Percentiles rank a stretch among this genome's conserved stretches.
These are phyloP conservation scores for Ceratoteleas bidentatus DNA, from an alignment of 1,140 invertebrate species.

Conservation along the genomic window DNA sequence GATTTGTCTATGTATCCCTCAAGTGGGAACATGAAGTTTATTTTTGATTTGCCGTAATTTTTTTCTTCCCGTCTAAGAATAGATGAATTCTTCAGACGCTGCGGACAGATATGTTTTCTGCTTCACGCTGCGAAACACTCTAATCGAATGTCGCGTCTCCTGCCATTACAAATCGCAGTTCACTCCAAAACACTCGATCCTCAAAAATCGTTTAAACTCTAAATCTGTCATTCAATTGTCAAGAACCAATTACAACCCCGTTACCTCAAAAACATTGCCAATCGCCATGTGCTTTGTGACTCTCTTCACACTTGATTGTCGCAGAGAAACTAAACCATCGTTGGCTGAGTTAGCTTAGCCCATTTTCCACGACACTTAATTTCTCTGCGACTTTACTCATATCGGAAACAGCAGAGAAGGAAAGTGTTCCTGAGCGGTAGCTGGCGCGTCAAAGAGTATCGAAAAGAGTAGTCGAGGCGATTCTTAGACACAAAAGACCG, in stretches of 20 bases:
- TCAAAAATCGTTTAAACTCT: too few relatives aligned
- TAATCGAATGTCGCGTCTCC: neutral
- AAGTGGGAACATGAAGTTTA: constrained; percentile 43
- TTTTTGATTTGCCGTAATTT: constrained; percentile 53
- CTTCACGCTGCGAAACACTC: constrained; percentile 6
- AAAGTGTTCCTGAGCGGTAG: constrained; percentile 43
- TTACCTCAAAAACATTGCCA: too few relatives aligned
- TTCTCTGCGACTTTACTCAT: constrained; percentile 13
- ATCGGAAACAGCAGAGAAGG: neutral
- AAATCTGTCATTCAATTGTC: too few relatives aligned
- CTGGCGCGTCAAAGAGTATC: constrained; percentile 4
- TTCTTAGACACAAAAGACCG: constrained; percentile 51
- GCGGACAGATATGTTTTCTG: constrained; percentile 17
- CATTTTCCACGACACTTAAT: neutral
- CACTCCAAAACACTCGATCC: too few relatives aligned
- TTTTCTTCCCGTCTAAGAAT: constrained; percentile 43
- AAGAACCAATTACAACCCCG: too few relatives aligned
- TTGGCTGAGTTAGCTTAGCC: too few relatives aligned
- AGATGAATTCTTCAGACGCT: constrained; percentile 36
- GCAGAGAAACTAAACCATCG: too few relatives aligned
- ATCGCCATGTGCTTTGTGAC: constrained; percentile 5
- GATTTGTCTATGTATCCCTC: constrained; percentile 30
- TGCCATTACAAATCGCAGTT: too few relatives aligned
- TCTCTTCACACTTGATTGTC: neutral
- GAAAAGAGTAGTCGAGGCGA: constrained; percentile 56